Conservation (phyloP, 2,797 vertebrate genomes). For the Mus caroli region DNA sequence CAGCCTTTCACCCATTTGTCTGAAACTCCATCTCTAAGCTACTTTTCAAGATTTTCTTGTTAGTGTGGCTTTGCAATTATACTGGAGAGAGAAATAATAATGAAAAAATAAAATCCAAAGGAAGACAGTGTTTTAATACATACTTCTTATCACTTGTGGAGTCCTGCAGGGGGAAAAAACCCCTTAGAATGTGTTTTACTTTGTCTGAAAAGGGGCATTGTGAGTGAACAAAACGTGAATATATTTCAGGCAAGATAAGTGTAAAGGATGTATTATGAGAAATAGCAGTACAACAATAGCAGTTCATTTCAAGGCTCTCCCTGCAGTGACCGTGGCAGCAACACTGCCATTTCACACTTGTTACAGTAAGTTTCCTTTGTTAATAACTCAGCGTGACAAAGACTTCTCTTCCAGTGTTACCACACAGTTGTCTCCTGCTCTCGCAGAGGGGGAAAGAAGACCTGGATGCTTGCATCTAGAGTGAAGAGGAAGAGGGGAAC, state of each 20-base stretch:
- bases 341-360: not conserved
- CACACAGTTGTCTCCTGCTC: conserved; percentile 22
- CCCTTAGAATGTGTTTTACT: conserved; percentile 30
- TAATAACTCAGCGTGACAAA: conserved; percentile 35
- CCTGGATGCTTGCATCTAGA: not conserved
- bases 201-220: conserved; percentile 11
- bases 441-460: not conserved
- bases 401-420: not conserved
- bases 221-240: conserved; percentile 49
- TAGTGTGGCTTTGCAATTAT: conserved; percentile 21
- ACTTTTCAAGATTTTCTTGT: conserved; percentile 18
- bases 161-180: not conserved
- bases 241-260: conserved; percentile 48
- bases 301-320: conserved; percentile 3
- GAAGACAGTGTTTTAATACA: not conserved
- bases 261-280: conserved; percentile 33
- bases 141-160: not conserved
- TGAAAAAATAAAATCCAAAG: not conserved
- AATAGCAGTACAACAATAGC: conserved; percentile 29
- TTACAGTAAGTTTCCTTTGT: conserved; percentile 59
- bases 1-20: conserved; percentile 25
- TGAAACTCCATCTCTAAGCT: conserved; percentile 39
- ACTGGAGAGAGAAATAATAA: not conserved
- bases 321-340: not conserved
- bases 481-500: conserved; percentile 15